phyloP scores from a whole-genome alignment of 2,797 vertebrate species.

The Acanthurus lineatus region DNA sequence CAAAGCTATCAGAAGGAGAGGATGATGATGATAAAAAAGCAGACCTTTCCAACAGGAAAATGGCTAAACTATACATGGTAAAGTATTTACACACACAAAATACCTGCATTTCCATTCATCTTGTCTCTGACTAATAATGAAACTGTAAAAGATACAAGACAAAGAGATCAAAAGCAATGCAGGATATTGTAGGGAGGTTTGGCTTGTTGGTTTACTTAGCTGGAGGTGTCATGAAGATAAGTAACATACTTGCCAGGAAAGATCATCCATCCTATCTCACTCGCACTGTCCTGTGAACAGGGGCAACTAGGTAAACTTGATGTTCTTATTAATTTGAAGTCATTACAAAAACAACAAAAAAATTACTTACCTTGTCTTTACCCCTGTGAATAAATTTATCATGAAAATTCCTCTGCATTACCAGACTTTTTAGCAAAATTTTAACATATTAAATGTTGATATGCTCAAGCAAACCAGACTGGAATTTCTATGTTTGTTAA shows the following conservation, averaged over 20 bases:
- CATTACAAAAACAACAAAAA: no score
- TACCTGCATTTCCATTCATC: neutral
- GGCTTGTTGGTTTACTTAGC: neutral
- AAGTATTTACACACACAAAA: neutral
- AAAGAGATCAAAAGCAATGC: neutral
- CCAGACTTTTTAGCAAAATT: no score
- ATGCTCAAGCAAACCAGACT: no score
- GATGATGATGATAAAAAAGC: conserved; percentile 87
- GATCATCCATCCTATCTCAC: neutral
- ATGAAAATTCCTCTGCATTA: no score
- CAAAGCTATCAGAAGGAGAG: conserved; percentile 79
- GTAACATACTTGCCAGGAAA: neutral
- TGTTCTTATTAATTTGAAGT: neutral
- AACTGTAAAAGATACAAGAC: neutral
- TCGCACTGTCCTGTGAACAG: neutral
- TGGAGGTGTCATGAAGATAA: neutral
- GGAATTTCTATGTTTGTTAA: no score
- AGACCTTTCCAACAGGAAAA: conserved; percentile 90
- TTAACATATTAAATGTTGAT: no score
- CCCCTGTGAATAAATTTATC: no score
- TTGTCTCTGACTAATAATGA: neutral
- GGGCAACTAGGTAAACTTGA: neutral
- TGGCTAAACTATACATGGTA: conserved; percentile 88
- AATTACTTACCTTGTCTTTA: no score
- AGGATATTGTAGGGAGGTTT: neutral